Evolutionary conservation across 2,113 vertebrate species (phyloP), one percentile per base, ranked within the genome.

Genomic region (Alligator sinensis): DNA sequence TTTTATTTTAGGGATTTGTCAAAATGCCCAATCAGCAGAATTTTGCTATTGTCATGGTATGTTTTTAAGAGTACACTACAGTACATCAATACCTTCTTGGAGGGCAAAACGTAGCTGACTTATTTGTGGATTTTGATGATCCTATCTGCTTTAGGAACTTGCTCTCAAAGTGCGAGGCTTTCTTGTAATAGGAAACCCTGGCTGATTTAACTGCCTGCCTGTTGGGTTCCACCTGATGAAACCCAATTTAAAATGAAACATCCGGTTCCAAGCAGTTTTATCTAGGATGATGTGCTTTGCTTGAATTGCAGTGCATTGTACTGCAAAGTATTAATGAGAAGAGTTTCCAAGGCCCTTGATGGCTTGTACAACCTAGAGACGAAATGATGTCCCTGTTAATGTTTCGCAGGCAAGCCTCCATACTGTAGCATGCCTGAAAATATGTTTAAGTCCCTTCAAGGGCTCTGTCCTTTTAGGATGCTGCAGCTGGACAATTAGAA

Each of bases 321-420:
- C 90, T 89, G 58, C 3, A 22, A 94, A 95, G 80, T 80, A 93
- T 93, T 96, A 70, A 95, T 3, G 89, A 93, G 19, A 70, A 80
- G 58, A 57, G 61, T 83, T 93, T 81, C 82, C 22, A 90, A 14
- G 38, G 9, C 3, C 0, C 76, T 68, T 34, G 27, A 11, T 84
- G 82, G 80, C 47, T 57, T 84, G 89, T 8, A 6, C 21, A 89
- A 54, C 68, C 15, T 4, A 66, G 93, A 81, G 30, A 12, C n/a
- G 10, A 38, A 12, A 54, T 47, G 47, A 47, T 47, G 7, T 9
- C 47, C 47, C 47, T 47, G 47, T 47, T 47, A 47, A 38, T 70
- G 68, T 34, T 30, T 70, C 30, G 12, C 19, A 70, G 30, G 6
- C 17, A 19, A 38, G 47, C 3, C 30, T 70, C 30, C 30, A 18